Evolutionary conservation across 2,113 vertebrate genomes (phyloP).

Genomic region (Clarias batrachus): DNA sequence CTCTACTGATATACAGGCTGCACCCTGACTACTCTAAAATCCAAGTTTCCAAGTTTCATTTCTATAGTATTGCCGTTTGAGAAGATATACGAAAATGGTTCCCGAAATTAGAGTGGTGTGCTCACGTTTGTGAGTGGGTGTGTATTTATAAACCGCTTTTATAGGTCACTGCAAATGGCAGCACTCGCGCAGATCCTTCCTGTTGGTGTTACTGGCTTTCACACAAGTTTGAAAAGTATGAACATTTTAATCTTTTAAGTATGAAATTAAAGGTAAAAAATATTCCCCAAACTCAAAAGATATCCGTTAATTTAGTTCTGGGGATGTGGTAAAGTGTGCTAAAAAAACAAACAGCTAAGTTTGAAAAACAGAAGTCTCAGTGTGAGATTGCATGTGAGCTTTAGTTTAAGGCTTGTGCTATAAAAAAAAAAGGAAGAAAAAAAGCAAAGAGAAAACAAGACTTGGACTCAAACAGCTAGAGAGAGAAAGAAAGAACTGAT

Average conservation of each 20-base stretch:
- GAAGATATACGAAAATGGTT: too few relatives aligned
- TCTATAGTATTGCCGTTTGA: too few relatives aligned
- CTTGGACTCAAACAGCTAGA: not conserved
- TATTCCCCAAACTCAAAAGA: not conserved
- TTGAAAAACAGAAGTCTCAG: not conserved
- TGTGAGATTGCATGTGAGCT: not conserved
- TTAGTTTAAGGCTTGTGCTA: not conserved
- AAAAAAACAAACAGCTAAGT: not conserved
- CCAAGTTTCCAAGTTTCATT: too few relatives aligned
- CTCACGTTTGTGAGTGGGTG: too few relatives aligned
- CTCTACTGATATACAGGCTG: too few relatives aligned
- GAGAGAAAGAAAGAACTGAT: not conserved
- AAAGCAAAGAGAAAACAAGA: not conserved
- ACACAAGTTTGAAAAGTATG: not conserved
- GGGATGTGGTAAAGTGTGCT: not conserved
- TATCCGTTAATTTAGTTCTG: not conserved
- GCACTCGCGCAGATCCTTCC: not conserved
- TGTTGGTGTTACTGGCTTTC: not conserved
- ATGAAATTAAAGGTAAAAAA: not conserved
- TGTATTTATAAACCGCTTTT: not conserved
- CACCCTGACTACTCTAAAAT: too few relatives aligned
- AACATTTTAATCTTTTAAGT: not conserved
- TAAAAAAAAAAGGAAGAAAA: not conserved
- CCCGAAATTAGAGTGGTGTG: too few relatives aligned
- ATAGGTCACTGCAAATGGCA: not conserved